These are phyloP conservation scores for Orgyia antiqua DNA, from an alignment of 2,888 invertebrate genomes.

Conservation along the genomic window DNA sequence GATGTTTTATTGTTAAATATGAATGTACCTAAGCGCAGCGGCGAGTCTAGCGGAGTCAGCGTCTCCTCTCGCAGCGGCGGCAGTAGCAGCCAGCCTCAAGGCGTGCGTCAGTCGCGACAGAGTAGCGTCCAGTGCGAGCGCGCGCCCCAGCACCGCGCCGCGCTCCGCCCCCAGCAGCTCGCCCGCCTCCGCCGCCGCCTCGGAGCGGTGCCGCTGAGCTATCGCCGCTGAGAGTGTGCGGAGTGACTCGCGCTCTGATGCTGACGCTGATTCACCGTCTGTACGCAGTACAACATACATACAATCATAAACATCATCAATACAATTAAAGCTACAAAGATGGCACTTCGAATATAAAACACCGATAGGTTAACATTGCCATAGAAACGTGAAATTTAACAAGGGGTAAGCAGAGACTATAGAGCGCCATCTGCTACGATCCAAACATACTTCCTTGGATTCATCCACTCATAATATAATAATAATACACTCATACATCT, in stretches of 20 bases:
- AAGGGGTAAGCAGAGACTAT: no score
- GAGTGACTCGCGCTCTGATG: conserved; percentile 81
- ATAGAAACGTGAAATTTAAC: no score
- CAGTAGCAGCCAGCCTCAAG: conserved; percentile 82
- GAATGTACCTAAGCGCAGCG: conserved; percentile 74
- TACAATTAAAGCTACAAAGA: no score
- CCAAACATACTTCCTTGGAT: no score
- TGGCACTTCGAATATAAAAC: no score
- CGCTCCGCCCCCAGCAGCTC: conserved; percentile 37
- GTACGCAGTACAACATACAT: background rate
- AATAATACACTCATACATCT: no score
- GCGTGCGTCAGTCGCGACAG: conserved; percentile 37
- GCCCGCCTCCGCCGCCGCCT: conserved; percentile 73
- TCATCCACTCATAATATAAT: no score
- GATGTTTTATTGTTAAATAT: no score
- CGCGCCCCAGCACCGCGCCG: conserved; percentile 81
- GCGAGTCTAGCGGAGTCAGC: conserved; percentile 71
- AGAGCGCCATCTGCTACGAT: no score
- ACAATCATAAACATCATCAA: background rate
- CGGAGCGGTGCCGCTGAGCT: conserved; percentile 82
- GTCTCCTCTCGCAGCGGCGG: conserved; percentile 79
- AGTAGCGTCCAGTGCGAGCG: conserved; percentile 76
- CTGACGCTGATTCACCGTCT: conserved; percentile 50
- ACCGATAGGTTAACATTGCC: no score
- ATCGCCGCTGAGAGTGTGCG: conserved; percentile 89